Conservation (phyloP, 2,888 invertebrate species). For the Thymelicus lineola region DNA sequence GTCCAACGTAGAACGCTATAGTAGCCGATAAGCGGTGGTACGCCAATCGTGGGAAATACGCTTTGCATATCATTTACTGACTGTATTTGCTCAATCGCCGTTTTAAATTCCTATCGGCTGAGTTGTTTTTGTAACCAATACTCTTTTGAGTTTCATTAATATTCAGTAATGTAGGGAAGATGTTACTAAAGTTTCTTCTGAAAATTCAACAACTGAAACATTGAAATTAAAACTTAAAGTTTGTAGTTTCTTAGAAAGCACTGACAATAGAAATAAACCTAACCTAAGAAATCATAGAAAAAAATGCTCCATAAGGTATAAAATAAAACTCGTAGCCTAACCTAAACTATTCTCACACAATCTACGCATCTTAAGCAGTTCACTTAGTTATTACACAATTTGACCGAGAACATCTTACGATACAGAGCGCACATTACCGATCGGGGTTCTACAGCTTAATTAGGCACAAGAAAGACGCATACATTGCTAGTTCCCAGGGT, state of each 20-base stretch:
- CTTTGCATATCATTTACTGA: conserved; percentile 60
- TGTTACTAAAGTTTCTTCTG: too few relatives aligned
- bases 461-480: conserved; percentile 58
- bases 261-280: too few relatives aligned
- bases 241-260: too few relatives aligned
- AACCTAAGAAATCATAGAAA: too few relatives aligned
- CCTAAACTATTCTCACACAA: conserved; percentile 3
- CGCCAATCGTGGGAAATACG: conserved; percentile 46
- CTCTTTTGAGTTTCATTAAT: neutral
- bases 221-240: too few relatives aligned
- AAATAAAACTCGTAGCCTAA: too few relatives aligned
- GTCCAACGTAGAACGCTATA: neutral
- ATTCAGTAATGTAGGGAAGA: neutral
- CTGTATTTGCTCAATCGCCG: conserved; percentile 45
- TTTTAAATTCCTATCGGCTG: conserved; percentile 44
- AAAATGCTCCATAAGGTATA: too few relatives aligned
- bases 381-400: conserved; percentile 25
- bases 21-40: conserved; percentile 43
- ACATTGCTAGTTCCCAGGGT: conserved; percentile 72
- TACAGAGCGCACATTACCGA: conserved; percentile 57
- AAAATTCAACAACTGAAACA: too few relatives aligned
- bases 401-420: conserved; percentile 35
- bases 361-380: neutral
- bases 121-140: neutral
- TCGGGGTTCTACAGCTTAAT: conserved; percentile 68